Evolutionary conservation across 2,113 vertebrate genomes (phyloP).

Genomic region (Gnathonemus longibarbis): DNA sequence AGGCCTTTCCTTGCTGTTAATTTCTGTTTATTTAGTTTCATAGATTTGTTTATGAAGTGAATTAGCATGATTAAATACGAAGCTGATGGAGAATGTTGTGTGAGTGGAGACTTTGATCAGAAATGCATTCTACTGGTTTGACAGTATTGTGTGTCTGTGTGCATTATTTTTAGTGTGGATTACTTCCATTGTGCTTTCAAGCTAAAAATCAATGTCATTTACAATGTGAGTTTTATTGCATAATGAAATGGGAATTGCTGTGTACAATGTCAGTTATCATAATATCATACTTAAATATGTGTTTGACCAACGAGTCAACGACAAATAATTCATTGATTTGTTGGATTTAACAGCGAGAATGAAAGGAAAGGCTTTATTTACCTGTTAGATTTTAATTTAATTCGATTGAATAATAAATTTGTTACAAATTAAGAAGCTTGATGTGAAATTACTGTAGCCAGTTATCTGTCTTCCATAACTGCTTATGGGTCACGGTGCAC

Average conservation of each 20-base stretch:
- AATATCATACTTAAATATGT: background rate
- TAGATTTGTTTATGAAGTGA: background rate
- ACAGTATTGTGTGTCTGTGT: background rate
- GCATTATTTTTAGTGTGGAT: background rate
- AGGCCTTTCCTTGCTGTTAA: background rate
- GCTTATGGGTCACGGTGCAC: background rate
- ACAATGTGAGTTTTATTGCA: background rate
- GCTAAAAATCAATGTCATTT: background rate
- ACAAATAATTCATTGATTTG: background rate
- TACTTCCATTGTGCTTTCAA: background rate
- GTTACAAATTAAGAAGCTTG: background rate
- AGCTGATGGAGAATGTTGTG: background rate
- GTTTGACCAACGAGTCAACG: background rate
- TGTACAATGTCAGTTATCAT: background rate
- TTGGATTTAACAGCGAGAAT: background rate
- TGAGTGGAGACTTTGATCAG: background rate
- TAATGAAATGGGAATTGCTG: background rate
- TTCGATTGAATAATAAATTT: background rate
- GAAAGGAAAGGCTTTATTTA: background rate
- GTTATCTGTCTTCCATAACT: background rate
- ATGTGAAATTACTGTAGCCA: background rate
- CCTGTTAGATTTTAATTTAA: background rate
- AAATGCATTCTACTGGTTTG: background rate
- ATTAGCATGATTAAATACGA: background rate
- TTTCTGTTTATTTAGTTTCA: background rate